These are phyloP conservation scores for Aramus guarauna DNA, from an alignment of 2,113 vertebrate genomes.

Conservation along the genomic window DNA sequence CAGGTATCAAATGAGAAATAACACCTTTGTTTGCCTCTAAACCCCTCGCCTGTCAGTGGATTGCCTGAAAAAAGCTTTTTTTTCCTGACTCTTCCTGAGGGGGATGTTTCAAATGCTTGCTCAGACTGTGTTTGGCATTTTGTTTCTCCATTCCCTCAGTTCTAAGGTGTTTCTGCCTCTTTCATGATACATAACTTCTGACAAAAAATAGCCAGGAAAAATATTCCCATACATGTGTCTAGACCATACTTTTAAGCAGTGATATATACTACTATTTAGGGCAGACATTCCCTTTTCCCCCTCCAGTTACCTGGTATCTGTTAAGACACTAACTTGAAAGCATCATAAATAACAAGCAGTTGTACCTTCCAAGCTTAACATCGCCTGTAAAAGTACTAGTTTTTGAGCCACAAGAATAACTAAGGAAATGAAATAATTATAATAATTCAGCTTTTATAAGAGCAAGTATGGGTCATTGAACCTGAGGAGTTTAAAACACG, in stretches of 20 bases:
- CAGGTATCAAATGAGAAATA: neutral
- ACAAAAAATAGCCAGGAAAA: slow-evolving; percentile 20
- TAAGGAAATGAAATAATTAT: neutral
- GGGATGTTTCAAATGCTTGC: neutral
- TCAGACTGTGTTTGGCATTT: neutral
- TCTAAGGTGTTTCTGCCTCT: slow-evolving; percentile 1
- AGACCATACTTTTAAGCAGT: neutral
- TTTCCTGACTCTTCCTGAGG: neutral
- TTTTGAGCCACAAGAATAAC: neutral
- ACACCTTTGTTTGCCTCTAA: neutral
- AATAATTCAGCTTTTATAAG: neutral
- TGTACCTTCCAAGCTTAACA: neutral
- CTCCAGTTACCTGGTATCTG: neutral
- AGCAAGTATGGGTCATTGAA: neutral
- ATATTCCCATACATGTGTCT: neutral
- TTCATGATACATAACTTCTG: neutral
- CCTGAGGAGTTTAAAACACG: neutral
- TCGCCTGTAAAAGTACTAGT: neutral
- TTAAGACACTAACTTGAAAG: neutral
- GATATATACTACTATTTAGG: neutral
- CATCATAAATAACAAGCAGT: neutral
- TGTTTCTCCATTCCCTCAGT: neutral
- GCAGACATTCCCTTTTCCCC: neutral
- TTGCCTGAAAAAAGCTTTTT: neutral
- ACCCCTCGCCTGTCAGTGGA: neutral